Evolutionary conservation across 2,797 vertebrate species (phyloP).

Genomic region (Miichthys miiuy): DNA sequence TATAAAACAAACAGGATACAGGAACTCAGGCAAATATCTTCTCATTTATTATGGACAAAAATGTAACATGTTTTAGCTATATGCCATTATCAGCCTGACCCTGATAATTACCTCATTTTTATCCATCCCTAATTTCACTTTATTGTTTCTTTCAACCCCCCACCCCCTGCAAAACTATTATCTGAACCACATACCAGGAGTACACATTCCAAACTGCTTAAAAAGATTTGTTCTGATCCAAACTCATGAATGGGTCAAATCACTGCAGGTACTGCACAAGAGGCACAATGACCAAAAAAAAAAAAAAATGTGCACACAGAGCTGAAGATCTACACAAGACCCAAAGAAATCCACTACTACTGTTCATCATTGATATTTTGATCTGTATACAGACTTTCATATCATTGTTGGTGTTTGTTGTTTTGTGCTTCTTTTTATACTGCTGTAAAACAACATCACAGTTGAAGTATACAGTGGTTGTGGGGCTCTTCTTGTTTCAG

Average conservation of each 20-base stretch:
- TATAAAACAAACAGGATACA: no score
- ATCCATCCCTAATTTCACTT: not conserved
- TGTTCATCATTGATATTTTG: not conserved
- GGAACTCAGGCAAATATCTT: no score
- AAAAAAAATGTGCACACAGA: not conserved
- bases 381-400: not conserved
- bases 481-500: not conserved
- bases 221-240: constrained; percentile 58
- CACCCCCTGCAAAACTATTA: constrained; percentile 3
- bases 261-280: constrained; percentile 40
- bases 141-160: not conserved
- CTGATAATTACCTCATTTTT: not conserved
- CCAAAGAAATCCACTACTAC: constrained; percentile 22
- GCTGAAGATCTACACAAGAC: constrained; percentile 6
- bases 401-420: not conserved
- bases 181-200: constrained; percentile 26
- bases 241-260: constrained; percentile 56
- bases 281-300: constrained; percentile 44
- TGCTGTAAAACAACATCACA: not conserved
- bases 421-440: not conserved
- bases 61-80: not conserved
- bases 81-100: no score
- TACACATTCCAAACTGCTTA: constrained; percentile 56
- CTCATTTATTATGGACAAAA: not conserved
- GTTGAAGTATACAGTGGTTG: not conserved